A percentile compares a stretch with the other conserved stretches of the same genome.
These are phyloP conservation scores for Rhinichthys klamathensis DNA, from an alignment of 2,113 vertebrate genomes.

Conservation along the genomic window DNA sequence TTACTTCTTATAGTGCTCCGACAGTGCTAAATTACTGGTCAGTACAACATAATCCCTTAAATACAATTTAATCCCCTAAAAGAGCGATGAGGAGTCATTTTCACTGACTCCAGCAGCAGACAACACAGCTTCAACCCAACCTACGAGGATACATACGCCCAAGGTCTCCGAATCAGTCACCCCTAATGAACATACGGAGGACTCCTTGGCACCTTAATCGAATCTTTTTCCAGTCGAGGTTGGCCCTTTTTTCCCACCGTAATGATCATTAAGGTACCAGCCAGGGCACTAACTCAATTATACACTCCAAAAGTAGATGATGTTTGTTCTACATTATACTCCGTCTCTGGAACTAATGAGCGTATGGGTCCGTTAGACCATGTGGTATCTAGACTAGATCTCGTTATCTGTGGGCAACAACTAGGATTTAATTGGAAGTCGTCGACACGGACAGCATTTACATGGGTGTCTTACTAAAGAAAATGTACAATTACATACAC, in stretches of 20 bases:
- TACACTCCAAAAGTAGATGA: constrained; percentile 69
- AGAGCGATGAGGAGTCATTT: constrained; percentile 15
- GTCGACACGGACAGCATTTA: neutral
- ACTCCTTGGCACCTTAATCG: constrained; percentile 67
- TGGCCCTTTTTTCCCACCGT: constrained; percentile 61
- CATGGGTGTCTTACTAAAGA: neutral
- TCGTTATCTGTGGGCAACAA: neutral
- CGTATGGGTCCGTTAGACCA: constrained; percentile 44
- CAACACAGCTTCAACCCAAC: constrained; percentile 27
- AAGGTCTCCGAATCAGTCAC: constrained; percentile 62
- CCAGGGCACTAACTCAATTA: constrained; percentile 68
- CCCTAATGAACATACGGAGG: constrained; percentile 63
- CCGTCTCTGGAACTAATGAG: constrained; percentile 68
- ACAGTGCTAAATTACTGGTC: constrained; percentile 23
- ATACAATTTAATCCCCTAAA: constrained; percentile 24
- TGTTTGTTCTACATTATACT: constrained; percentile 70
- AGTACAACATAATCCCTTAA: constrained; percentile 33
- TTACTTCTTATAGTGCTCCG: neutral
- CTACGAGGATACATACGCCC: constrained; percentile 50
- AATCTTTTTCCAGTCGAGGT: constrained; percentile 66
- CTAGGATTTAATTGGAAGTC: neutral
- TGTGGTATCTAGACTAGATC: constrained; percentile 15
- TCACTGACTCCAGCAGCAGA: constrained; percentile 12
- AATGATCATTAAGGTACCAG: constrained; percentile 75
- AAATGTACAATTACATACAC: neutral